phyloP scores from a whole-genome alignment of 2,113 vertebrate species.

The Oryzias javanicus region DNA sequence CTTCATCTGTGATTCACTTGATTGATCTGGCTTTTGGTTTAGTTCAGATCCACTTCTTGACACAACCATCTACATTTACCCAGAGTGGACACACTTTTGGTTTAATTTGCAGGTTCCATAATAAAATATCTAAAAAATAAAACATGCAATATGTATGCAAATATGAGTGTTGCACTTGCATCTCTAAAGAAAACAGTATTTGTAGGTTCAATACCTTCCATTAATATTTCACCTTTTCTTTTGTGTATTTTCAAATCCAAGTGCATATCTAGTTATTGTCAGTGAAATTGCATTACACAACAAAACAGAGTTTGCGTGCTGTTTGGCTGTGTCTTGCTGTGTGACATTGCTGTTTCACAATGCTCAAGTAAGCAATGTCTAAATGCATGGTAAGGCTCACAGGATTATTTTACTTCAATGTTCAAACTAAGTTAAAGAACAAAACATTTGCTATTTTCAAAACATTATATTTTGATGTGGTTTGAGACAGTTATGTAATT shows the following conservation, averaged over 20 bases:
- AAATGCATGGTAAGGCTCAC: constrained; percentile 14
- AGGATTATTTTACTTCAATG: background rate
- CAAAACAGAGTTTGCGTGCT: background rate
- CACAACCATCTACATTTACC: too few relatives aligned
- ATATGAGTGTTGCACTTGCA: background rate
- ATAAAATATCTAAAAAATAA: too few relatives aligned
- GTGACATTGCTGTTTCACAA: constrained; percentile 1
- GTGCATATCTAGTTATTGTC: background rate
- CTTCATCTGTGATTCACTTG: too few relatives aligned
- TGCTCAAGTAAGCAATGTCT: constrained; percentile 22
- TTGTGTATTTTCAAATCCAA: background rate
- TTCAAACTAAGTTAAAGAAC: background rate
- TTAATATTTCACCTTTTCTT: background rate
- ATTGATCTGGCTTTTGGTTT: too few relatives aligned
- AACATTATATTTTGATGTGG: too few relatives aligned
- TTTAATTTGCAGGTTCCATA: too few relatives aligned
- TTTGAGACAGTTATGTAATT: constrained; percentile 4
- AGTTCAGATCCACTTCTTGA: too few relatives aligned
- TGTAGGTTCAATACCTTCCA: too few relatives aligned
- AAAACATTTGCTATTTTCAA: too few relatives aligned
- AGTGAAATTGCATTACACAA: constrained; percentile 6
- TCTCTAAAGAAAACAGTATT: background rate
- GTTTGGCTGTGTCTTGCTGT: background rate
- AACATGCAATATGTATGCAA: too few relatives aligned
- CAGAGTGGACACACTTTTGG: too few relatives aligned